A percentile compares a stretch with the other conserved stretches of the same genome.
Evolutionary conservation across 2,888 invertebrate species (phyloP).

Genomic region (Tipula unca): DNA sequence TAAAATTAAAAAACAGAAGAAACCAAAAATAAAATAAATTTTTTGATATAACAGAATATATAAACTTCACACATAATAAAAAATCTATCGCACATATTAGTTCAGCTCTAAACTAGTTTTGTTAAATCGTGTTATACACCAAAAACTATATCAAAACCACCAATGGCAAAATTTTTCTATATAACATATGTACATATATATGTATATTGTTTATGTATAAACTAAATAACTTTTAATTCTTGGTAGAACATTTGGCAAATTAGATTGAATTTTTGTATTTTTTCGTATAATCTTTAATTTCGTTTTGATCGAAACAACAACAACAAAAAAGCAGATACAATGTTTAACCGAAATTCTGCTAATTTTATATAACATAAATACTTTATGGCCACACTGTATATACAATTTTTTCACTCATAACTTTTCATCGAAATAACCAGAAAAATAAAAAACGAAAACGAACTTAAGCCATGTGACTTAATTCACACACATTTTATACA

Average conservation of each 20-base stretch:
- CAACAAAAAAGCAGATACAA: neutral
- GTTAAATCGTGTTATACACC: neutral
- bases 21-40: neutral
- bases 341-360: neutral
- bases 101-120: neutral
- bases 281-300: neutral
- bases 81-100: neutral
- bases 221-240: neutral
- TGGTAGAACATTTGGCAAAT: neutral
- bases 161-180: neutral
- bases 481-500: neutral
- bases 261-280: neutral
- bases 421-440: neutral
- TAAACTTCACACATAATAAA: neutral
- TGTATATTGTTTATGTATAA: no score
- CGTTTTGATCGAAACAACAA: neutral
- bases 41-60: neutral
- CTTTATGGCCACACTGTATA: neutral
- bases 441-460: neutral
- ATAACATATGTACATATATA: no score
- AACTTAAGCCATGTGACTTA: slow-evolving; percentile 8
- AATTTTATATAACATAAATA: neutral
- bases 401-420: neutral
- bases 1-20: neutral
- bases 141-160: neutral